Conservation (phyloP, 2,113 vertebrate genomes). For the Phainopepla nitens region DNA sequence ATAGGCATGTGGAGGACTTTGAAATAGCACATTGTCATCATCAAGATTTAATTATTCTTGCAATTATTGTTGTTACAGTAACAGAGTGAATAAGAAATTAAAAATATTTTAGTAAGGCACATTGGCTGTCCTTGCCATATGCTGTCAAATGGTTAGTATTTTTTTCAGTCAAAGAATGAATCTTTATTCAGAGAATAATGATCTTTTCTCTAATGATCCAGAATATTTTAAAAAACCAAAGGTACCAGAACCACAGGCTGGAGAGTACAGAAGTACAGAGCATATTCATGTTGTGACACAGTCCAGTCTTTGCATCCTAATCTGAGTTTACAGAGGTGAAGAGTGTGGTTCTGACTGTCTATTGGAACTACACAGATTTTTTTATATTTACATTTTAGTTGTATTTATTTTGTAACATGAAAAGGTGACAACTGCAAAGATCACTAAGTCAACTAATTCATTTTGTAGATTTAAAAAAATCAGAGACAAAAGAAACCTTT, state of each 20-base stretch:
- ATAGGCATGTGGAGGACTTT: not conserved
- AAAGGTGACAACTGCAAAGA: not conserved
- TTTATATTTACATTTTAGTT: not conserved
- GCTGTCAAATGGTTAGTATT: not conserved
- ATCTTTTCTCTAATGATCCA: not conserved
- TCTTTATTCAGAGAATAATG: not conserved
- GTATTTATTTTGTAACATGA: not conserved
- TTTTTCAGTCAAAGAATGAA: not conserved
- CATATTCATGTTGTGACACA: not conserved
- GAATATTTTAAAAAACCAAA: not conserved
- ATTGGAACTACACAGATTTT: not conserved
- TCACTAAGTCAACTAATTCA: not conserved
- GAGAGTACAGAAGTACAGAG: not conserved
- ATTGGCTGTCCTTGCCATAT: not conserved
- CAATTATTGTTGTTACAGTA: not conserved
- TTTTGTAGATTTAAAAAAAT: not conserved
- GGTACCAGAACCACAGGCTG: not conserved
- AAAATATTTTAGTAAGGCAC: not conserved
- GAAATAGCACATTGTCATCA: not conserved
- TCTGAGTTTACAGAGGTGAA: not conserved
- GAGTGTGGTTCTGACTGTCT: not conserved
- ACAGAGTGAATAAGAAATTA: not conserved
- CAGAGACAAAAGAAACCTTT: not conserved
- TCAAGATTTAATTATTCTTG: not conserved
- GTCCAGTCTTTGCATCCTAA: not conserved